Conservation (phyloP, 2,113 vertebrate species). For the Oncorhynchus clarkii region DNA sequence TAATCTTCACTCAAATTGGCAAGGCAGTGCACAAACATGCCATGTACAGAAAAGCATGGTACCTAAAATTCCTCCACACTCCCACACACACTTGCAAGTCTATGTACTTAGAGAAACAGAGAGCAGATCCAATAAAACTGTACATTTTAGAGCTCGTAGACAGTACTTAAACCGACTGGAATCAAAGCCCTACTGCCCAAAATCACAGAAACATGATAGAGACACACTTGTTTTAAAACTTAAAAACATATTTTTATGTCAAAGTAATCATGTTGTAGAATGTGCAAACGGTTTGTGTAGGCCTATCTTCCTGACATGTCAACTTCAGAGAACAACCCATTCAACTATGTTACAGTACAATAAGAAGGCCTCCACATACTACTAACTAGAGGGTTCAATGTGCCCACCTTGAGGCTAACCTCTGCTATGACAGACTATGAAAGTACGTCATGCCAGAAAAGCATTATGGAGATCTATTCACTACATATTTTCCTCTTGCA, state of each 20-base stretch:
- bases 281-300: slow-evolving; percentile 22
- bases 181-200: not conserved
- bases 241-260: not conserved
- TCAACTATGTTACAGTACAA: slow-evolving; percentile 57
- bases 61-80: slow-evolving; percentile 22
- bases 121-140: not conserved
- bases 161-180: slow-evolving; percentile 33
- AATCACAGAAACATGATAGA: slow-evolving; percentile 59
- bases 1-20: slow-evolving; percentile 16
- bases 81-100: slow-evolving; percentile 3
- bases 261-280: slow-evolving; percentile 20
- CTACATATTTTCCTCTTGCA: slow-evolving; percentile 13
- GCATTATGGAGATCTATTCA: not conserved
- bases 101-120: slow-evolving; percentile 31
- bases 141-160: slow-evolving; percentile 10
- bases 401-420: slow-evolving; percentile 5
- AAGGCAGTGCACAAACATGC: slow-evolving; percentile 24
- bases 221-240: slow-evolving; percentile 55
- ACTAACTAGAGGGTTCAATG: not conserved
- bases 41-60: slow-evolving; percentile 17
- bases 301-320: slow-evolving; percentile 17
- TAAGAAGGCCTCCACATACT: slow-evolving; percentile 20
- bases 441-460: not conserved
- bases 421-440: slow-evolving; percentile 2
- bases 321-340: slow-evolving; percentile 44